Evolutionary conservation across 2,888 invertebrate species (phyloP), one percentile per base, ranked within the genome.

Genomic region (Sicus ferrugineus): DNA sequence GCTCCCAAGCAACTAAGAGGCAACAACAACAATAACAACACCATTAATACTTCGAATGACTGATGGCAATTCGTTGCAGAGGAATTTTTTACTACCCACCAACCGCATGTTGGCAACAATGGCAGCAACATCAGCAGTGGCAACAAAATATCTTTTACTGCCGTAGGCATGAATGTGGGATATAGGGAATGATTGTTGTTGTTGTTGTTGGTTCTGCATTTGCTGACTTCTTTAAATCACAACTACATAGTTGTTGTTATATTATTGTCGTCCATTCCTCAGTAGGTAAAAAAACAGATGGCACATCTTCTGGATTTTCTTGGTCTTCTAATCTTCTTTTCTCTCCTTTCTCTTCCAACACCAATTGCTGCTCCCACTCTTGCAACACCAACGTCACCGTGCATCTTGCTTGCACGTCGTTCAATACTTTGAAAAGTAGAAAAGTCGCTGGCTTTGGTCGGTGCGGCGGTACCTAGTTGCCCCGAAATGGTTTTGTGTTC

Each of bases 11-110:
- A 38, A 38, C 14, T 38, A 9, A 19, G 21, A 52, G 11, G 34
- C 46, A 62, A 62, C 50, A 64, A 50, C 48, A 26, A 63, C 50
- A n/a, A 48, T 14, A 64, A 31, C 64, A 31, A 31, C 50, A 50
- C 4, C 50, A 52, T 50, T 50, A 50, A 48, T 26, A 50, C 9
- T 30, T 50, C 19, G 19, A 64, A 64, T 31, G 31, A 64, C 48
- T 64, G 63, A 64, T 64, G 50, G 48, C 48, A 50, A 50, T 26
- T 64, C 28, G 48, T 14, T 50, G 26, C 50, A 28, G 63, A 30
- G n/a, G 19, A 28, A 9, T 28, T 50, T 54, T 21, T 54, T 28
- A 5, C 28, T 26, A 54, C 14, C 26, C 2, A n/a, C n/a, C 50
- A 54, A 28, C 28, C 14, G n/a, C 56, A 56, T 30, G 30, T 26